phyloP scores from a whole-genome alignment of 2,113 vertebrate genomes.

The Thamnophis sirtalis region DNA sequence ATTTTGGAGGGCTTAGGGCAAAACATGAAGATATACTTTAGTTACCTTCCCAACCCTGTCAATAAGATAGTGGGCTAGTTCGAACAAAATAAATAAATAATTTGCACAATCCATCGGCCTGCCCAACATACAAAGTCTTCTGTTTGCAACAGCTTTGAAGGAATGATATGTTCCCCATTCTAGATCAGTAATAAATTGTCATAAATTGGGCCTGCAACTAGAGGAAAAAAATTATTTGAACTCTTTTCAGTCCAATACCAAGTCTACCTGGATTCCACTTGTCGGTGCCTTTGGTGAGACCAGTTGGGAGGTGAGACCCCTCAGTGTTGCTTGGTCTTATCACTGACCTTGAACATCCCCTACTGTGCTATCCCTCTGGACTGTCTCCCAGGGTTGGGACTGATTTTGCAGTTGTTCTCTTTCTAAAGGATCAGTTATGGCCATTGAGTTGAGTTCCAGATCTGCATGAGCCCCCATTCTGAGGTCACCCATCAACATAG shows the following conservation, averaged over 20 bases:
- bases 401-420: not conserved
- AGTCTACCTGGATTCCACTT: not conserved
- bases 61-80: not conserved
- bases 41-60: not conserved
- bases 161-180: not conserved
- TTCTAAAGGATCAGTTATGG: not conserved
- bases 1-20: not conserved
- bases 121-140: constrained; percentile 48
- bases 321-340: not conserved
- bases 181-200: not conserved
- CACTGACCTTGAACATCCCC: not conserved
- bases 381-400: not conserved
- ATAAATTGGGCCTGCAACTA: not conserved
- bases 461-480: not conserved
- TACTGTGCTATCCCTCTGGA: not conserved
- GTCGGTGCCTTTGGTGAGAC: not conserved
- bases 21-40: not conserved
- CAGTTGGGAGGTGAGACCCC: too few species aligned
- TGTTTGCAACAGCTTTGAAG: constrained; percentile 23
- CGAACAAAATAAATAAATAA: not conserved
- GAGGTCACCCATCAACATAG: not conserved
- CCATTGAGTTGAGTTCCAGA: not conserved
- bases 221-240: not conserved
- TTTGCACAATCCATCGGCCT: constrained; percentile 58
- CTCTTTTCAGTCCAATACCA: not conserved